phyloP scores from a whole-genome alignment of 2,888 invertebrate genomes.

The Halictus quadricinctus region DNA sequence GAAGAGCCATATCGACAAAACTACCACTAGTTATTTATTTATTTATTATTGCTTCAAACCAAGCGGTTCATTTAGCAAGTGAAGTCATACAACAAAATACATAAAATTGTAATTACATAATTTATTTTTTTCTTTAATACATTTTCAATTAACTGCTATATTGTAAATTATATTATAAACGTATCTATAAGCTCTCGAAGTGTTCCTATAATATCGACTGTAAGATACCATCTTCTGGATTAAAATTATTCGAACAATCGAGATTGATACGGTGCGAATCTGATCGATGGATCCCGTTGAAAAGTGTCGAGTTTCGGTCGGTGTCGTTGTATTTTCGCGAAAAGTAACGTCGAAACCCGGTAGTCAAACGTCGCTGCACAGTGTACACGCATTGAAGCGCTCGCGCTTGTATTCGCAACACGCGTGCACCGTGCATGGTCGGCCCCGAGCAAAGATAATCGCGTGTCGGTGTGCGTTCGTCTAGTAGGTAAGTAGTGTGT shows the following conservation, averaged over 20 bases:
- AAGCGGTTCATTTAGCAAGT: too few species aligned
- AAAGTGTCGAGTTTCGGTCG: background rate
- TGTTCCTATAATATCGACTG: background rate
- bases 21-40: too few species aligned
- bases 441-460: constrained; percentile 44
- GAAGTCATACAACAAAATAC: too few species aligned
- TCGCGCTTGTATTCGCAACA: constrained; percentile 45
- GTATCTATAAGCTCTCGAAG: background rate
- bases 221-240: background rate
- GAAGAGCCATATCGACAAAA: background rate
- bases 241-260: background rate
- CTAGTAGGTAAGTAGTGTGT: constrained; percentile 70
- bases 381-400: constrained; percentile 56
- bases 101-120: too few species aligned
- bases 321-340: constrained; percentile 13
- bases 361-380: constrained; percentile 39
- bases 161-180: background rate
- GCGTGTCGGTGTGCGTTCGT: constrained; percentile 56
- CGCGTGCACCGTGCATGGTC: constrained; percentile 29
- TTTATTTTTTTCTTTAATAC: too few species aligned
- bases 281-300: background rate
- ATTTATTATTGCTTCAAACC: too few species aligned
- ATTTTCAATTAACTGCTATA: background rate
- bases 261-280: background rate
- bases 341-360: constrained; percentile 42